Percentiles rank a stretch among this genome's conserved stretches.
phyloP scores from a whole-genome alignment of 1,140 invertebrate genomes.

The Trichogramma pretiosum region DNA sequence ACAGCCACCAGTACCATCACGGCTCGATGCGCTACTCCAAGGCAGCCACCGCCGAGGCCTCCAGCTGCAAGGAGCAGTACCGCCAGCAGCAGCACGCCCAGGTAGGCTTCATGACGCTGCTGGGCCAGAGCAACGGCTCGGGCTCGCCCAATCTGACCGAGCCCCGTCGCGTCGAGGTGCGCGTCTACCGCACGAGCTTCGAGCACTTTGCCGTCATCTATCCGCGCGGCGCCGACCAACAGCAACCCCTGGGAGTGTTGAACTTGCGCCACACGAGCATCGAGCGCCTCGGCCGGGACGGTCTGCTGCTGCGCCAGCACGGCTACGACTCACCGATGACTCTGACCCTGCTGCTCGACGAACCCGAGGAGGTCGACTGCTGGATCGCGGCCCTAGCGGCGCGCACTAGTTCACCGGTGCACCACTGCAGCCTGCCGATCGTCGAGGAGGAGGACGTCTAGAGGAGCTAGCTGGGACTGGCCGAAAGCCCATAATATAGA shows the following conservation, averaged over 20 bases:
- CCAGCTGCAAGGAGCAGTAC: conserved; percentile 25
- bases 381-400: conserved; percentile 56
- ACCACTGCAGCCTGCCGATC: conserved; percentile 52
- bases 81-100: conserved; percentile 37
- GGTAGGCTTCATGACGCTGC: conserved; percentile 52
- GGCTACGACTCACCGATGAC: conserved; percentile 53
- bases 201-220: conserved; percentile 62
- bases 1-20: no score
- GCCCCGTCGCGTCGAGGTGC: conserved; percentile 57
- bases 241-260: conserved; percentile 53
- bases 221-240: conserved; percentile 55
- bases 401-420: conserved; percentile 43
- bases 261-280: conserved; percentile 54
- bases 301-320: conserved; percentile 52
- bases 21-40: no score
- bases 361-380: conserved; percentile 51
- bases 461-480: conserved; percentile 15
- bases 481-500: conserved; percentile 24
- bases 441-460: conserved; percentile 53
- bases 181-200: conserved; percentile 56
- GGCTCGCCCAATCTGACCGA: no score
- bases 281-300: conserved; percentile 45
- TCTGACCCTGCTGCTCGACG: conserved; percentile 51
- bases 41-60: conserved; percentile 33
- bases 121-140: conserved; percentile 50